Evolutionary conservation across 2,797 vertebrate genomes (phyloP).

Genomic region (Typhlichthys subterraneus): DNA sequence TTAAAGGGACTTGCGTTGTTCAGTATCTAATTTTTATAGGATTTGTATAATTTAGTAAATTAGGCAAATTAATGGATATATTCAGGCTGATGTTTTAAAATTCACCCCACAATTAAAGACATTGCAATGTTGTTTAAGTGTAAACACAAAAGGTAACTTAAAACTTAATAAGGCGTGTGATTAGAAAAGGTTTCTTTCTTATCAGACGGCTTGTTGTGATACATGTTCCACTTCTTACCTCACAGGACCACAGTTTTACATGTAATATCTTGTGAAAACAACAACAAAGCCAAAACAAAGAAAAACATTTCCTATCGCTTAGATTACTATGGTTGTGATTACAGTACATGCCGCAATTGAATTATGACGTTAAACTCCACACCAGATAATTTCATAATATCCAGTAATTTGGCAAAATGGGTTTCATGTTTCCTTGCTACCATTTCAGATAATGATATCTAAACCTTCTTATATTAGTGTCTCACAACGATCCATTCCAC

Average conservation of each 20-base stretch:
- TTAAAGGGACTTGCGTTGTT: slow-evolving; percentile 29
- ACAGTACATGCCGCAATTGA: too few relatives aligned
- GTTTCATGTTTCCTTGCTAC: slow-evolving; percentile 1
- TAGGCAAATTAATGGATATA: slow-evolving; percentile 7
- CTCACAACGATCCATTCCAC: slow-evolving; percentile 1
- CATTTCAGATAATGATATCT: not conserved
- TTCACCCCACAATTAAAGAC: not conserved
- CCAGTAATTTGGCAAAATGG: too few relatives aligned
- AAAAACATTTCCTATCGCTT: too few relatives aligned
- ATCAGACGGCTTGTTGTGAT: too few relatives aligned
- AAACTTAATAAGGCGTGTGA: not conserved
- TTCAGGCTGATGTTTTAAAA: not conserved
- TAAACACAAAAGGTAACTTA: not conserved
- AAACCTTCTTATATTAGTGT: not conserved
- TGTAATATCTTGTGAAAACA: too few relatives aligned
- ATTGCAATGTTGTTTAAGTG: not conserved
- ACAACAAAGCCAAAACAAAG: too few relatives aligned
- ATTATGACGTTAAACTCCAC: too few relatives aligned
- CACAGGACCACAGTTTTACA: too few relatives aligned
- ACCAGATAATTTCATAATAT: too few relatives aligned
- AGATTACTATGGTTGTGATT: too few relatives aligned
- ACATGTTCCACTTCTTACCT: too few relatives aligned
- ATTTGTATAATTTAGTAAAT: slow-evolving; percentile 1
- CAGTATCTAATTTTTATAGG: slow-evolving; percentile 1
- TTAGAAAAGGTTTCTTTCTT: too few relatives aligned